Evolutionary conservation across 2,797 vertebrate species (phyloP), one percentile per base, ranked within the genome.

Genomic region (Cyprinella venusta): DNA sequence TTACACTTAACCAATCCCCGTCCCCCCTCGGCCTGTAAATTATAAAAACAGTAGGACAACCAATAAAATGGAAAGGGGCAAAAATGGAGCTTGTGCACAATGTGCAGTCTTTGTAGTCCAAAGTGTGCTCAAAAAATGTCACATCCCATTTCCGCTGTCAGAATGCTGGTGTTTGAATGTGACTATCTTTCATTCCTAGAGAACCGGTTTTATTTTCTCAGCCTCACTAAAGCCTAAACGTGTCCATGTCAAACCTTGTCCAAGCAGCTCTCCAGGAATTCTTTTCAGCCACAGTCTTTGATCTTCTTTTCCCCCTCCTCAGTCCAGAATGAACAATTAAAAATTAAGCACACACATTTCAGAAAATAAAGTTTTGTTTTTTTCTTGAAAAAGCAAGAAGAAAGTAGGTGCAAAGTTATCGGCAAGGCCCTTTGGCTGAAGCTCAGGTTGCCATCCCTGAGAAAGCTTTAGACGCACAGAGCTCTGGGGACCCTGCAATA

Each of bases 381-480:
- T 1, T 36, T 2, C 8, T 4, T 24, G 8, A 26, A 59, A 48
- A 63, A 33, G 45, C 8, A 76, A 65, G 59, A 77, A 74, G 64
- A 59, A 86, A 19, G 33, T 72, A 42, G 38, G 71, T 76, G 68
- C 12, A 40, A 30, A 75, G 30, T 67, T 80, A 79, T 88, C 69
- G n/a, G 5, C 42, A 83, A 86, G 79, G n/a, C 71, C 86, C 83
- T 88, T 88, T 85, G 81, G 89, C 81, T 19, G 74, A 75, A 82
- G 79, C 72, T 7, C 52, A 18, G 69, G 81, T 69, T 5, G 65
- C 74, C 59, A 68, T 89, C 63, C 81, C 77, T 81, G 86, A 61
- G 82, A 76, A 81, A 65, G 10, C 38, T 68, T 92, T 90, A 95
- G 83, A 95, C 95, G 71, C 95, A 96, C 69, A 96, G 89, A 80